Conservation (phyloP, 2,888 invertebrate genomes). For the Clunio marinus region DNA sequence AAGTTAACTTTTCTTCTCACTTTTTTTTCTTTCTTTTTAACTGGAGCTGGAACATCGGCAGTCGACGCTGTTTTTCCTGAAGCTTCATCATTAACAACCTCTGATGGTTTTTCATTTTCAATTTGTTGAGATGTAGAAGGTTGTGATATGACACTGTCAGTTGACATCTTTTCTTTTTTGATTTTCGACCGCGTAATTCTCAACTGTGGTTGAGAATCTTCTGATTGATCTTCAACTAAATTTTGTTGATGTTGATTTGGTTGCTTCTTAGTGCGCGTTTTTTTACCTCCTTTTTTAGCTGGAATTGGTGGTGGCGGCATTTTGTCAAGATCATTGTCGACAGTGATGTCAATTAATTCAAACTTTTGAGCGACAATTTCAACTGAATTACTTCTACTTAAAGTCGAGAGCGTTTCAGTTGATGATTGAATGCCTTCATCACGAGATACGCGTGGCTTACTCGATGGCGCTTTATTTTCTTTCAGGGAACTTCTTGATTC, state of each 20-base stretch:
- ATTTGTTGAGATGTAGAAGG: background rate
- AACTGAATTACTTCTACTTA: slow-evolving; percentile 11
- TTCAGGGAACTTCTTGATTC: slow-evolving; percentile 1
- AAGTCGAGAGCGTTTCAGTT: background rate
- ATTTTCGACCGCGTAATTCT: slow-evolving; percentile 33
- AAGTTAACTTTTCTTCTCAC: background rate
- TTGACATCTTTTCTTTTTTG: slow-evolving; percentile 28
- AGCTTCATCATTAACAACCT: background rate
- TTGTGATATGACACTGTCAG: too few species aligned
- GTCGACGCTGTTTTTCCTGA: background rate
- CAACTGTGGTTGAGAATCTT: background rate
- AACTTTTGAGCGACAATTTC: slow-evolving; percentile 23
- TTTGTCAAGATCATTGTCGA: background rate
- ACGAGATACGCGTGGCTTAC: background rate
- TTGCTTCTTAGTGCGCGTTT: background rate
- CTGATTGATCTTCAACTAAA: background rate
- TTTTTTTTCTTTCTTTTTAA: background rate
- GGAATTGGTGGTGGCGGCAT: slow-evolving; percentile 30
- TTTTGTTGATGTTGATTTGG: too few species aligned
- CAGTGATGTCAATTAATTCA: slow-evolving; percentile 13
- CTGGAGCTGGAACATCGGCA: background rate
- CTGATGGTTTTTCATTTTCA: too few species aligned
- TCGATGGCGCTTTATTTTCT: slow-evolving; percentile 11
- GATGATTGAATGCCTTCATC: slow-evolving; percentile 23
- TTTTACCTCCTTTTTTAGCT: background rate